Evolutionary conservation across 2,797 vertebrate genomes (phyloP).

Genomic region (Gorsachius magnificus): DNA sequence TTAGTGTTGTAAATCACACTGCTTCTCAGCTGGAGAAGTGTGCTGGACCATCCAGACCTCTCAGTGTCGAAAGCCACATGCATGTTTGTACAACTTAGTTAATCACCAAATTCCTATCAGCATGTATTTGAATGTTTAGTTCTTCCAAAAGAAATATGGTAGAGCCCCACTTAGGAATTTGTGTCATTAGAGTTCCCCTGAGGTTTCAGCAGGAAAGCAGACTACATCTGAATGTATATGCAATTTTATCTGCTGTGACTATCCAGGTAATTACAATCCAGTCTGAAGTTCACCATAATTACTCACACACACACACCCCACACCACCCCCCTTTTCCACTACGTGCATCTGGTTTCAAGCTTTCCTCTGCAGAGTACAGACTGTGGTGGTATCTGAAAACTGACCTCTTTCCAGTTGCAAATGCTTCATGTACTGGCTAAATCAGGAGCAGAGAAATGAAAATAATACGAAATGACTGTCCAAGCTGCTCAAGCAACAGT

Average conservation of each 20-base stretch:
- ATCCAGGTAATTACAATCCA: not conserved
- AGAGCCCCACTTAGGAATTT: not conserved
- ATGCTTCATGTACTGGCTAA: not conserved
- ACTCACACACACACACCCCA: too few species aligned
- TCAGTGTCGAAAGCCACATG: not conserved
- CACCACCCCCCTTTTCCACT: not conserved
- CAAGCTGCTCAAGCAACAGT: slow-evolving; percentile 10
- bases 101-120: not conserved
- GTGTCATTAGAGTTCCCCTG: not conserved
- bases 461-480: slow-evolving; percentile 36
- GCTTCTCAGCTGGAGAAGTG: not conserved
- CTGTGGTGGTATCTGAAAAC: not conserved
- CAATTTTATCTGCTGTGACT: not conserved
- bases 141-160: not conserved
- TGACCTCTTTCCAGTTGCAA: not conserved
- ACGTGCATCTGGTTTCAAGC: not conserved
- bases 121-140: not conserved
- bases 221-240: not conserved
- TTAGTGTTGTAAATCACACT: not conserved
- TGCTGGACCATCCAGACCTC: not conserved
- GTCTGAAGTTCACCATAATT: not conserved
- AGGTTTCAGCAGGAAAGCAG: not conserved
- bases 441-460: not conserved
- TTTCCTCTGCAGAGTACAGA: not conserved
- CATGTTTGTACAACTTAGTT: not conserved